Conservation (phyloP, 2,888 invertebrate species). For the Drosophila tanythrix region DNA sequence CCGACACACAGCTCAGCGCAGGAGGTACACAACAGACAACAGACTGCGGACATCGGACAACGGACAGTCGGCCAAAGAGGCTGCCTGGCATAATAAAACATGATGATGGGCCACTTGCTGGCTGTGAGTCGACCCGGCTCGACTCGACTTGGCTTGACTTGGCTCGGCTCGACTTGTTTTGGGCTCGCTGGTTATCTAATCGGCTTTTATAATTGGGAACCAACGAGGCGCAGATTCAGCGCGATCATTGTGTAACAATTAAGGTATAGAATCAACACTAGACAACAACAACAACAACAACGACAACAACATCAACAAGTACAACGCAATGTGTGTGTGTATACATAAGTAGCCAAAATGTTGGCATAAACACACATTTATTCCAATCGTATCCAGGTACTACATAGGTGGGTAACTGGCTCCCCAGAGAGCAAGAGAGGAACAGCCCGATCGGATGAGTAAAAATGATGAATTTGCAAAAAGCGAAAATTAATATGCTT, state of each 20-base stretch:
- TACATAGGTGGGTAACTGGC: slow-evolving; percentile 10
- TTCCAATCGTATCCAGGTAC: background rate
- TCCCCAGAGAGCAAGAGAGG: slow-evolving; percentile 34
- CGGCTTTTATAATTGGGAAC: slow-evolving; percentile 78
- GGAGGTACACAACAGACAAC: slow-evolving; percentile 13
- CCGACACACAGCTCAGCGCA: slow-evolving; percentile 48
- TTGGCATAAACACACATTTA: slow-evolving; percentile 2
- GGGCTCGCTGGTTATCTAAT: slow-evolving; percentile 74
- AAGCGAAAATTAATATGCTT: slow-evolving; percentile 43
- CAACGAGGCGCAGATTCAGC: slow-evolving; percentile 73
- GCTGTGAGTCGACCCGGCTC: slow-evolving; percentile 23
- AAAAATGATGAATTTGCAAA: slow-evolving; percentile 54
- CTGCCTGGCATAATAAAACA: slow-evolving; percentile 69
- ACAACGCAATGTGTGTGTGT: slow-evolving; percentile 8
- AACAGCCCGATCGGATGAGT: slow-evolving; percentile 31
- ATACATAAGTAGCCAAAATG: slow-evolving; percentile 25
- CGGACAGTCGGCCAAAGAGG: slow-evolving; percentile 26
- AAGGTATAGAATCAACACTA: slow-evolving; percentile 72
- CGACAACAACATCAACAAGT: slow-evolving; percentile 6
- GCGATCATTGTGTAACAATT: slow-evolving; percentile 80
- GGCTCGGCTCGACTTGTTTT: slow-evolving; percentile 42
- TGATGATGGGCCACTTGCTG: slow-evolving; percentile 73
- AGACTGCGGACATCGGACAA: slow-evolving; percentile 5
- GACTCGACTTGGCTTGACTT: background rate
- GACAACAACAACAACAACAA: slow-evolving; percentile 27